Conservation (phyloP, 2,888 invertebrate genomes). For the Auanema sp. region DNA sequence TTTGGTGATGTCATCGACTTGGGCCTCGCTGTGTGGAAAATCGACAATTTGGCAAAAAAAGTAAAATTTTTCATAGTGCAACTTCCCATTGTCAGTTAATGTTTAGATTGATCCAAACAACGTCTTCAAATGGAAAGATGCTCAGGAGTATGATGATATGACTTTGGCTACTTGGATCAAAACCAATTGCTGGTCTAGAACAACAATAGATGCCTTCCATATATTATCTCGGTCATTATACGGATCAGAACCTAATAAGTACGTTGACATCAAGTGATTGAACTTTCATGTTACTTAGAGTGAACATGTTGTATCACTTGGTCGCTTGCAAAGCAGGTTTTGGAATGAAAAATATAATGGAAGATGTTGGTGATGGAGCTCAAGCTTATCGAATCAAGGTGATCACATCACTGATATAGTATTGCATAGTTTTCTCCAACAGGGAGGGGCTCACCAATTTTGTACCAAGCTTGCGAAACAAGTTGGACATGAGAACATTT, state of each 20-base stretch:
- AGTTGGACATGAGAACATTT: conserved; percentile 4
- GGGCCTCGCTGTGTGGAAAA: conserved; percentile 5
- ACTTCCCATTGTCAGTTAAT: background rate
- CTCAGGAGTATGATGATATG: conserved; percentile 22
- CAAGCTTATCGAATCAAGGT: conserved; percentile 20
- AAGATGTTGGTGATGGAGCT: conserved; percentile 26
- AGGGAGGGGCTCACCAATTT: conserved; percentile 20
- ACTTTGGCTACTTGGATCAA: conserved; percentile 28
- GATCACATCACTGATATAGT: background rate
- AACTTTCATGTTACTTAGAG: conserved; percentile 11
- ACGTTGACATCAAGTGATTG: background rate
- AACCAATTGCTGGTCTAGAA: conserved; percentile 27
- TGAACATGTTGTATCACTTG: conserved; percentile 32
- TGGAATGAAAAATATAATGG: conserved; percentile 20
- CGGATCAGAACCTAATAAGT: conserved; percentile 29
- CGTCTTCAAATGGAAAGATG: conserved; percentile 23
- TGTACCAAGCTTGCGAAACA: background rate
- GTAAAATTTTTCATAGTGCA: background rate
- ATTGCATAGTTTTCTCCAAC: background rate
- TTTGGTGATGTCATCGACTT: conserved; percentile 14
- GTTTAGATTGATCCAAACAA: conserved; percentile 19
- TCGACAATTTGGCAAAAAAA: conserved; percentile 8
- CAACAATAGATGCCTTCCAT: conserved; percentile 26
- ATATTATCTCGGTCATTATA: conserved; percentile 23
- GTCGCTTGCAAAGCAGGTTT: conserved; percentile 26